Percentiles rank a stretch among this genome's conserved stretches.
These are phyloP conservation scores for Paragorgia papillata DNA, from an alignment of 92 coral and sea anemone species.

Conservation along the genomic window DNA sequence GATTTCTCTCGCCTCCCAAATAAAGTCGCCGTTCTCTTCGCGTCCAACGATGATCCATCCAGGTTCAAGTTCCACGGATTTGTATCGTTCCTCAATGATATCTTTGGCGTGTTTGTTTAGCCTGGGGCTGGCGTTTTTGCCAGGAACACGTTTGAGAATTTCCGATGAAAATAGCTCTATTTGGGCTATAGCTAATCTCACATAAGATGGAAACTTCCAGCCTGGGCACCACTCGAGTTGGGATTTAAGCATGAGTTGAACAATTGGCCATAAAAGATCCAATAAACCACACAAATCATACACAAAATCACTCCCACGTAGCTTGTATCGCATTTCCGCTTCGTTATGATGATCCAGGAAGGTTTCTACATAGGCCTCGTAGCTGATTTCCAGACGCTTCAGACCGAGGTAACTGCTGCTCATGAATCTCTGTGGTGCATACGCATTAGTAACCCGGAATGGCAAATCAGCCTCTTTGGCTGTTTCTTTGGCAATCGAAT, in stretches of 20 bases:
- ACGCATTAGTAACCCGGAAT: constrained; percentile 28
- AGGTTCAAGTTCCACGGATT: constrained; percentile 37
- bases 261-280: constrained; percentile 28
- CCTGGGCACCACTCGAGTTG: constrained; percentile 41
- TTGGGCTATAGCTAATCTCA: constrained; percentile 23
- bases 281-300: constrained; percentile 33
- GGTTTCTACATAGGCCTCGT: constrained; percentile 37
- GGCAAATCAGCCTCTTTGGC: constrained; percentile 25
- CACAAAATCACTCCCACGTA: constrained; percentile 36
- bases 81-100: constrained; percentile 17
- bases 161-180: constrained; percentile 34
- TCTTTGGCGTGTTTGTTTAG: constrained; percentile 21
- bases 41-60: constrained; percentile 42
- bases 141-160: constrained; percentile 16
- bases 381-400: too few relatives aligned
- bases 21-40: constrained; percentile 12
- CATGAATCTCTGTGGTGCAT: constrained; percentile 35
- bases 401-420: constrained; percentile 37
- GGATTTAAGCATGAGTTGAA: constrained; percentile 28
- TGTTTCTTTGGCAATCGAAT: constrained; percentile 31
- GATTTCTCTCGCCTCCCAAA: constrained; percentile 13
- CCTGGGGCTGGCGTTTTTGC: constrained; percentile 36
- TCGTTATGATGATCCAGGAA: constrained; percentile 29
- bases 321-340: constrained; percentile 38
- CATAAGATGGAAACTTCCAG: constrained; percentile 42